Base-by-base conservation (phyloP, 1,140 invertebrate species). In the Brachionus koreanus region DNA sequence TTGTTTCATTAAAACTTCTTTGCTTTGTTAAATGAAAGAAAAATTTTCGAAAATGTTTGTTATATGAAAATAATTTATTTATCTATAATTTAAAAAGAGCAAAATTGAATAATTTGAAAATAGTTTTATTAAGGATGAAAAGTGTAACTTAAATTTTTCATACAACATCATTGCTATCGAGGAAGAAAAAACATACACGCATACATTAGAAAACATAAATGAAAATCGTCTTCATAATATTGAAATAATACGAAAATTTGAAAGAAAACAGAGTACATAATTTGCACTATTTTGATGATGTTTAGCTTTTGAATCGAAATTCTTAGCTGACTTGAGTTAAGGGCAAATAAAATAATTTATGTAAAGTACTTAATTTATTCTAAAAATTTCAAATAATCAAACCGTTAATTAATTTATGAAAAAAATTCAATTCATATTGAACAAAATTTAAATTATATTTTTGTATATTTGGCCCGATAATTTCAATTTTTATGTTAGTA, bases 1-100 rank as follows among this genome's bases (percentile, higher is more conserved):
- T 74, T 46, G 43, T 46, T 46, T 46, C 69, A 74, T 74, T 29
- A 43, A 74, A 25, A 46, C 6, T 72, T 67, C n/a, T 35, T 67
- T 67, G 35, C n/a, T 67, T 67, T n/a, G 63, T 33, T 5, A 57
- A 57, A 23, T 19, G 49, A 25, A 19, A 57, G 19, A 57, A 57
- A 57, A 57, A 0, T 57, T 25, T 23, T 16, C n/a, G 43, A 49
- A 49, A 49, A 49, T n/a, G n/a, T n/a, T 49, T 5, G 4, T 49
- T 57, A 23, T 57, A 23, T 6, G 5, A 57, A 57, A 16, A 52
- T n/a, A 57, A 57, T 23, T 57, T 23, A 19, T 19, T 25, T 57
- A 57, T 57, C 49, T 57, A 2, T 23, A 19, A 16, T 42, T 42
- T 7, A 13, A 42, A n/a, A 42, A 42, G 12, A 42, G 6, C 12